Base-by-base conservation (phyloP, 2,888 invertebrate genomes). In the Dasysyrphus albostriatus region DNA sequence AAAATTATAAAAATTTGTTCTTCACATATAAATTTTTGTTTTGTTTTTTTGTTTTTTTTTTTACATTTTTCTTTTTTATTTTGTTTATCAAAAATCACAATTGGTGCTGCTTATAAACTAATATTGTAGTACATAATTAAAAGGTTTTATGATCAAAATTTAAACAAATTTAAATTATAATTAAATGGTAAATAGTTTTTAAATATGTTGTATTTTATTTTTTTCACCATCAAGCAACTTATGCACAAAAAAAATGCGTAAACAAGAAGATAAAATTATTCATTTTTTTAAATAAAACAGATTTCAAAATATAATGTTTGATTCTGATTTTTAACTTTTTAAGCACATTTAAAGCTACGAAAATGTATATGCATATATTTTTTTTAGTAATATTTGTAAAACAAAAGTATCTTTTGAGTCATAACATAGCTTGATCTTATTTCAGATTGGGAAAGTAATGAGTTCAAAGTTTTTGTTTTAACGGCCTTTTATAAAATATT, bases 81-180 rank as follows among this genome's bases (percentile, higher is more conserved):
- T 88, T 88, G 88, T 88, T 88, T 85, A 82, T 88, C 84, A 83
- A 80, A 88, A 88, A 88, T 88, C 88, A 88, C 88, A 88, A 88
- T 88, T 85, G 88, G 88, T 88, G 88, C 88, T 88, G 85, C 88
- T 88, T 88, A 88, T 47, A 81, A 88, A 83, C 83, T 88, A 88
- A 80, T 82, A 75, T 77, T 76, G 61, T 70, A 80, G 49, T 63
- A 67, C 49, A 34, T 79, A 67, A 42, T 81, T 61, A 69, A 75
- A 54, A 65, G 39, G 73, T 65, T 54, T 77, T 19, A 75, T 49
- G 49, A 75, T 54, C 63, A 75, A 76, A 24, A 29, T 58, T 19
- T 56, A 73, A 85, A 69, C 29, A 56, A 79, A 63, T 54, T 49
- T 65, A 75, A 47, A 61, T 24, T 69, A 76, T 58, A 61, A 49